A percentile compares a stretch with the other conserved stretches of the same genome.
Evolutionary conservation across 2,797 vertebrate genomes (phyloP).

Genomic region (Brotula barbata): DNA sequence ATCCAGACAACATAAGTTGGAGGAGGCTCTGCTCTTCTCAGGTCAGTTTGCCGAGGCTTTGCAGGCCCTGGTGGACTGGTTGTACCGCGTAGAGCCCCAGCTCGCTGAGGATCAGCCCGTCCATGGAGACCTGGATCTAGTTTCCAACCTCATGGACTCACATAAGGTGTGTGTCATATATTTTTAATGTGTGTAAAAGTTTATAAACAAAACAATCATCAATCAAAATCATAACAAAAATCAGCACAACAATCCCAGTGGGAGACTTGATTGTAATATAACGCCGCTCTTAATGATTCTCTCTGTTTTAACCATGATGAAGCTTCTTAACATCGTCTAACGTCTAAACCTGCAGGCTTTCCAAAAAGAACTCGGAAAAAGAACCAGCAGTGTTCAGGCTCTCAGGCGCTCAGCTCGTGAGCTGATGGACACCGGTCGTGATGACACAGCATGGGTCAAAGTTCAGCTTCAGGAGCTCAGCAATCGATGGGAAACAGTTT

Average conservation of each 20-base stretch:
- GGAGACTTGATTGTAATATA: too few relatives aligned
- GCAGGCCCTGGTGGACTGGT: constrained; percentile 96
- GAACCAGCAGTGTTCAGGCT: constrained; percentile 91
- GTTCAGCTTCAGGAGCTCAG: constrained; percentile 97
- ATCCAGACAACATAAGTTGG: constrained; percentile 95
- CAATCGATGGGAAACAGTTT: constrained; percentile 96
- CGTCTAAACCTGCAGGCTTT: constrained; percentile 80
- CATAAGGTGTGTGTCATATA: constrained; percentile 84
- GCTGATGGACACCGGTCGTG: constrained; percentile 92
- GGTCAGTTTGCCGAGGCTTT: constrained; percentile 98
- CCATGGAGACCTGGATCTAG: constrained; percentile 94
- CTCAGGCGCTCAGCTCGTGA: constrained; percentile 95
- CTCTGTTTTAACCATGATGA: too few relatives aligned
- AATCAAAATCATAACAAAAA: too few relatives aligned
- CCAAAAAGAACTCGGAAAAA: constrained; percentile 97
- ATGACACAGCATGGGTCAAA: constrained; percentile 97
- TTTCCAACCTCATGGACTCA: constrained; percentile 97
- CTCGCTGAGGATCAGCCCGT: constrained; percentile 95
- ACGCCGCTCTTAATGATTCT: too few relatives aligned
- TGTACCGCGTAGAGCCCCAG: constrained; percentile 97
- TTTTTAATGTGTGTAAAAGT: neutral
- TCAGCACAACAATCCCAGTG: too few relatives aligned
- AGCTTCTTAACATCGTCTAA: neutral
- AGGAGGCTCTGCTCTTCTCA: constrained; percentile 97
- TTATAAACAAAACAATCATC: too few relatives aligned